These are phyloP conservation scores for Dryobotodes eremita DNA, from an alignment of 2,888 invertebrate genomes.

Conservation along the genomic window DNA sequence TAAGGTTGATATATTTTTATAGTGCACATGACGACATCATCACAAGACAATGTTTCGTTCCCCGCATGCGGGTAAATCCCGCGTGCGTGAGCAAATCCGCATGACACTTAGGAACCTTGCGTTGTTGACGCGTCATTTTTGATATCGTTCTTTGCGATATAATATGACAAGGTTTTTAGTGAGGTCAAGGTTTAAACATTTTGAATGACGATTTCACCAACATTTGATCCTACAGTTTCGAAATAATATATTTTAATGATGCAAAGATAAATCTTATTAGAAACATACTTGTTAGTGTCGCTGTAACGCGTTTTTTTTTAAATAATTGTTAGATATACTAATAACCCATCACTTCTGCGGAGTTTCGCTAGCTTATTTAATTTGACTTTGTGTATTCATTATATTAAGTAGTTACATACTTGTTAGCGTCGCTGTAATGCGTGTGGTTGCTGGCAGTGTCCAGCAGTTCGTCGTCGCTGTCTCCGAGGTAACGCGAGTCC, in stretches of 20 bases:
- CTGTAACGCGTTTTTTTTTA: too few species aligned
- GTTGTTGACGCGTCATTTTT: not conserved
- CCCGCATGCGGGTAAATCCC: not conserved
- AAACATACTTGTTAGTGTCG: too few species aligned
- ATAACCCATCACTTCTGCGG: too few species aligned
- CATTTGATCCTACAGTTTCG: not conserved
- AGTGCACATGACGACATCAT: not conserved
- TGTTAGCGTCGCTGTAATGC: constrained; percentile 85
- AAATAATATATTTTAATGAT: not conserved
- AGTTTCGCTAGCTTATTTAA: too few species aligned
- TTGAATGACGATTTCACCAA: not conserved
- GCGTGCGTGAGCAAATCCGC: not conserved
- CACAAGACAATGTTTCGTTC: not conserved
- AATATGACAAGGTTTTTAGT: not conserved
- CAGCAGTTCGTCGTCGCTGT: constrained; percentile 84
- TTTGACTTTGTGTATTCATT: too few species aligned
- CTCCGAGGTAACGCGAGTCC: constrained; percentile 81
- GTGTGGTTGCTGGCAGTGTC: constrained; percentile 87
- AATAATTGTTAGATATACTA: too few species aligned
- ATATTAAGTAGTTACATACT: constrained; percentile 46
- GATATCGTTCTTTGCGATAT: not conserved
- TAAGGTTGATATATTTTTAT: not conserved
- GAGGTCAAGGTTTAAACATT: not conserved
- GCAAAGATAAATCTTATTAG: not conserved
- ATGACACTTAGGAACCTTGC: not conserved